Percentiles rank a stretch among this genome's conserved stretches.
Evolutionary conservation across 92 coral and sea anemone species (phyloP).

Genomic region (Ricordea florida): DNA sequence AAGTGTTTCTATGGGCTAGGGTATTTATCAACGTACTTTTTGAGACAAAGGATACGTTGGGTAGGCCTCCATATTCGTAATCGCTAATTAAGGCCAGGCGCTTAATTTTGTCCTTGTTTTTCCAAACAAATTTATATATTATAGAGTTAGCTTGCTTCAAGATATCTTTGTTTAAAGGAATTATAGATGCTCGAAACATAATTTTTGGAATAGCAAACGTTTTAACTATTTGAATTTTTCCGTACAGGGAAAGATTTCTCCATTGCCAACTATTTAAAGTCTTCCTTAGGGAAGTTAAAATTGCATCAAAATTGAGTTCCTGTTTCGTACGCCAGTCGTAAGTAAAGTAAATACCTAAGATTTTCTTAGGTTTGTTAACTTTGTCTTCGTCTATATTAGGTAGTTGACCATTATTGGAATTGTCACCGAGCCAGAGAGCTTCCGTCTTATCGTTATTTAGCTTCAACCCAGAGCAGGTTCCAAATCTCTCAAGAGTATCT

Average conservation of each 20-base stretch:
- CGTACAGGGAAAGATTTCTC: constrained; percentile 11
- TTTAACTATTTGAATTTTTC: constrained; percentile 14
- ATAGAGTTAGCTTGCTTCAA: not conserved
- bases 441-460: constrained; percentile 1
- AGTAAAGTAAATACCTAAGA: not conserved
- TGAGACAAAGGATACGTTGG: too few relatives aligned
- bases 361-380: not conserved
- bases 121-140: constrained; percentile 8
- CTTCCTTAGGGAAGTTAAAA: not conserved
- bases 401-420: not conserved
- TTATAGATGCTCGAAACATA: constrained; percentile 3
- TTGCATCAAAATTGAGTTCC: constrained; percentile 1
- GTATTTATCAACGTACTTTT: too few relatives aligned
- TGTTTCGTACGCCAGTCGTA: not conserved
- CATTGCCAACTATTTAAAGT: constrained; percentile 10
- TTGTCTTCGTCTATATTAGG: not conserved
- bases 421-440: not conserved
- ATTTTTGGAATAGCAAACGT: constrained; percentile 18
- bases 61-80: constrained; percentile 2
- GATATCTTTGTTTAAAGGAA: not conserved
- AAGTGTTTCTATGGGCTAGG: too few relatives aligned
- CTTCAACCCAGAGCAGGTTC: constrained; percentile 7
- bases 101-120: constrained; percentile 2
- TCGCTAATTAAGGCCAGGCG: not conserved
- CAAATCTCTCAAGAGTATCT: not conserved